These are phyloP conservation scores for Melanostoma mellinum DNA, from an alignment of 2,888 invertebrate genomes.

Conservation along the genomic window DNA sequence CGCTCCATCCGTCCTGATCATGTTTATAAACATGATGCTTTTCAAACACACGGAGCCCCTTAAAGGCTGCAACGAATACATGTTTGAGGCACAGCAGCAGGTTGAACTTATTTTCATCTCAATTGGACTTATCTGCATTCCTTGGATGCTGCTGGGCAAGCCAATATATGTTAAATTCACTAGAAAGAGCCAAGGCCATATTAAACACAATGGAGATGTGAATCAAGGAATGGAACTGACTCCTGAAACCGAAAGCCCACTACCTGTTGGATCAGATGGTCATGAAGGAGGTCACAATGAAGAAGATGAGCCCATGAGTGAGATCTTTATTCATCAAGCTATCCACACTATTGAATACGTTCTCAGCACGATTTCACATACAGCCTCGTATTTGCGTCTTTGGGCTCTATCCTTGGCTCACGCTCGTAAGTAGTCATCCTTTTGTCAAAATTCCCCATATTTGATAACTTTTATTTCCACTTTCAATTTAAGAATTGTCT, in stretches of 20 bases:
- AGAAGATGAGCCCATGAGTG: constrained; percentile 88
- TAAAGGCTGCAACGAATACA: constrained; percentile 84
- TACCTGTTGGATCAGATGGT: constrained; percentile 76
- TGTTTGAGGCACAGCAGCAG: constrained; percentile 87
- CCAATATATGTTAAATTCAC: constrained; percentile 88
- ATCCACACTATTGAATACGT: constrained; percentile 99
- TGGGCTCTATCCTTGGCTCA: constrained; percentile 98
- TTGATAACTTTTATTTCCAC: not conserved
- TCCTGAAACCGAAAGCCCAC: constrained; percentile 80
- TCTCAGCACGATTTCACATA: constrained; percentile 96
- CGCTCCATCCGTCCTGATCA: constrained; percentile 90
- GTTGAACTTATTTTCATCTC: constrained; percentile 91
- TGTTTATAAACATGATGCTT: constrained; percentile 91
- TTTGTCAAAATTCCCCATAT: not conserved
- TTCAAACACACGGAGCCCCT: constrained; percentile 83
- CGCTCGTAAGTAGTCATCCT: constrained; percentile 87
- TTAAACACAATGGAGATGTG: constrained; percentile 84
- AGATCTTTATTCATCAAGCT: constrained; percentile 94
- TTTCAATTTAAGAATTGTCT: constrained; percentile 88
- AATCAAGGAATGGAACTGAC: constrained; percentile 87
- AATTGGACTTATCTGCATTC: constrained; percentile 91
- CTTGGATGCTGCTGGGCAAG: constrained; percentile 96
- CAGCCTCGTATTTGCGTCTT: constrained; percentile 96
- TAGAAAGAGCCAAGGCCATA: constrained; percentile 83
- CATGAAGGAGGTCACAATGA: constrained; percentile 78